Conservation (phyloP, 2,888 invertebrate genomes). For the Zonitis immaculata region DNA sequence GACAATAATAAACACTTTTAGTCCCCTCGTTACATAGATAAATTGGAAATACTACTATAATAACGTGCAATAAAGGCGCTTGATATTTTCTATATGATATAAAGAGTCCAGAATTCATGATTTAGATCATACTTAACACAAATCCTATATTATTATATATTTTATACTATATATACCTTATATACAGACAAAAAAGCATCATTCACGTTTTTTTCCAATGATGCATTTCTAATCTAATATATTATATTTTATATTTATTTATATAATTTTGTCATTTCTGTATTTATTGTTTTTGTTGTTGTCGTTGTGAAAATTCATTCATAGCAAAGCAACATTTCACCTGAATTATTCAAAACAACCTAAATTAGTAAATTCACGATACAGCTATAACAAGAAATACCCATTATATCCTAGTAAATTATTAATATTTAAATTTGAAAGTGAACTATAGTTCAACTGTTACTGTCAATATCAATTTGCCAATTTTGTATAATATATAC, state of each 20-base stretch:
- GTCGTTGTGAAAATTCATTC: too few relatives aligned
- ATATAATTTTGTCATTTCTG: too few relatives aligned
- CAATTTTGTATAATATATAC: too few relatives aligned
- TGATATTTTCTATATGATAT: slow-evolving; percentile 39
- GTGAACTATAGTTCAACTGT: neutral
- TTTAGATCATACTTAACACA: slow-evolving; percentile 42
- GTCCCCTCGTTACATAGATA: slow-evolving; percentile 33
- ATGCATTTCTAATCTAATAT: slow-evolving; percentile 7
- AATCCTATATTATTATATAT: slow-evolving; percentile 17
- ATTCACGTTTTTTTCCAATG: neutral
- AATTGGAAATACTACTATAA: slow-evolving; percentile 48
- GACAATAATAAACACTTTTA: slow-evolving; percentile 37
- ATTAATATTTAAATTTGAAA: slow-evolving; percentile 36
- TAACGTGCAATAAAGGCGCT: slow-evolving; percentile 46
- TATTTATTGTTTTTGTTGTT: too few relatives aligned
- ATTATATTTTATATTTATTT: too few relatives aligned
- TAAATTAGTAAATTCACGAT: slow-evolving; percentile 38
- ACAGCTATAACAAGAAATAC: slow-evolving; percentile 37
- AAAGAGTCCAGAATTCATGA: slow-evolving; percentile 25
- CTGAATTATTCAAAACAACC: slow-evolving; percentile 33
- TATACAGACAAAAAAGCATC: neutral
- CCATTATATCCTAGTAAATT: slow-evolving; percentile 42
- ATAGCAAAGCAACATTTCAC: too few relatives aligned
- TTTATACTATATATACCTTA: too few relatives aligned
- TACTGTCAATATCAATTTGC: neutral